These are phyloP conservation scores for Lemur catta DNA, from an alignment of 2,797 vertebrate species.

Conservation along the genomic window DNA sequence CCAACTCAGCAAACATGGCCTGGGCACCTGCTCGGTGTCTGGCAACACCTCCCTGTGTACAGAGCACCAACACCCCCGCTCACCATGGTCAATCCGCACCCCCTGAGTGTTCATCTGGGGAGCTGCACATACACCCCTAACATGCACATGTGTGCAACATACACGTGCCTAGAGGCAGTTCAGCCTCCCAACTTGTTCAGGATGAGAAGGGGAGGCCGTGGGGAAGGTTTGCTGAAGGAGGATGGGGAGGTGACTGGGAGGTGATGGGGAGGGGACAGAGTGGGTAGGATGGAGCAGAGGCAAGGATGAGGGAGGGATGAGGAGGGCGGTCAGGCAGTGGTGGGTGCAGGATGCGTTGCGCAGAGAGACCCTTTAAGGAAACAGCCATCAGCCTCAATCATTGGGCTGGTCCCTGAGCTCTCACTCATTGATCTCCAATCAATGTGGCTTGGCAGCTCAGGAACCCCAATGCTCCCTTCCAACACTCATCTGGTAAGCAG, in stretches of 20 bases:
- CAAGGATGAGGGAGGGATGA: not conserved
- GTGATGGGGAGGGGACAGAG: not conserved
- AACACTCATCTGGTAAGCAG: constrained; percentile 27
- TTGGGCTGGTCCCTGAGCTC: not conserved
- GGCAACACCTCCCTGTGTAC: not conserved
- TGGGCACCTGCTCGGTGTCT: not conserved
- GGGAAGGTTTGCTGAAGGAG: constrained; percentile 5
- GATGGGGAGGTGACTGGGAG: not conserved
- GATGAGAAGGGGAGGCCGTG: not conserved
- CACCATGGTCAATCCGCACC: not conserved
- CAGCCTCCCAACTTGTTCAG: not conserved
- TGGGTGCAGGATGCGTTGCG: not conserved
- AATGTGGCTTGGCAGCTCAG: constrained; percentile 40
- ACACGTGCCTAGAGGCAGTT: not conserved
- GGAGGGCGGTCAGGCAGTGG: not conserved
- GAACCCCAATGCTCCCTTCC: not conserved
- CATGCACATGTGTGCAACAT: not conserved
- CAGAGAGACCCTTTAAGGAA: constrained; percentile 37
- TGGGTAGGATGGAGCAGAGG: not conserved
- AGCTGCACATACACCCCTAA: not conserved
- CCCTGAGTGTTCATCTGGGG: not conserved
- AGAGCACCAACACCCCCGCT: not conserved
- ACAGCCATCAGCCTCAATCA: constrained; percentile 9
- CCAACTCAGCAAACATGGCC: constrained; percentile 41
- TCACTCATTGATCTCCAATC: constrained; percentile 41